Evolutionary conservation across 2,888 invertebrate genomes (phyloP).

Genomic region (Eupithecia dodoneata): DNA sequence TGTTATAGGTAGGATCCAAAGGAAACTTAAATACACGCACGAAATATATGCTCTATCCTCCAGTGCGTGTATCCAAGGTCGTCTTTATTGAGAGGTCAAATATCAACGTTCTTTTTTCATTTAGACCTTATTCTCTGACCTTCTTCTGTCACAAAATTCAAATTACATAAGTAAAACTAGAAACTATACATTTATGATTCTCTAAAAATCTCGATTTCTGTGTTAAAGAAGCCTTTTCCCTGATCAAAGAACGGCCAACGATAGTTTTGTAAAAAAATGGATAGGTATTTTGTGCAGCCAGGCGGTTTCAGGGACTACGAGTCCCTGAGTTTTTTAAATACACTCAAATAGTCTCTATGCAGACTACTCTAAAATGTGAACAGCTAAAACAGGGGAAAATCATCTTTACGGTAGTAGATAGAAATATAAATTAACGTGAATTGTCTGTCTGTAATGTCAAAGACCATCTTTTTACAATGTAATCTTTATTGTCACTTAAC

Average conservation of each 20-base stretch:
- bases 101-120: too few species aligned
- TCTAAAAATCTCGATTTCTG: neutral
- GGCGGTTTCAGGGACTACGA: neutral
- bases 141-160: too few species aligned
- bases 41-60: too few species aligned
- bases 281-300: slow-evolving; percentile 10
- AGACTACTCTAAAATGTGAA: neutral
- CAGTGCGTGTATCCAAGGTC: too few species aligned
- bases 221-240: neutral
- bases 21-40: too few species aligned
- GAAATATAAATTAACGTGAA: neutral
- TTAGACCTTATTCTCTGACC: too few species aligned
- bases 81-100: too few species aligned
- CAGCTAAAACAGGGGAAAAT: neutral
- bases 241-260: slow-evolving; percentile 7
- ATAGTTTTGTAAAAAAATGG: slow-evolving; percentile 13
- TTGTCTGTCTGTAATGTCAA: neutral
- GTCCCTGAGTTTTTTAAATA: neutral
- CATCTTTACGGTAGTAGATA: neutral
- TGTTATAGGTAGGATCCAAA: too few species aligned
- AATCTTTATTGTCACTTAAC: too few species aligned
- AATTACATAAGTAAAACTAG: too few species aligned
- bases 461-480: too few species aligned
- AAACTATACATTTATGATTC: too few species aligned
- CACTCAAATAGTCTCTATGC: neutral